Base-by-base conservation (phyloP, 2,113 vertebrate species). In the Sinocyclocheilus grahami region DNA sequence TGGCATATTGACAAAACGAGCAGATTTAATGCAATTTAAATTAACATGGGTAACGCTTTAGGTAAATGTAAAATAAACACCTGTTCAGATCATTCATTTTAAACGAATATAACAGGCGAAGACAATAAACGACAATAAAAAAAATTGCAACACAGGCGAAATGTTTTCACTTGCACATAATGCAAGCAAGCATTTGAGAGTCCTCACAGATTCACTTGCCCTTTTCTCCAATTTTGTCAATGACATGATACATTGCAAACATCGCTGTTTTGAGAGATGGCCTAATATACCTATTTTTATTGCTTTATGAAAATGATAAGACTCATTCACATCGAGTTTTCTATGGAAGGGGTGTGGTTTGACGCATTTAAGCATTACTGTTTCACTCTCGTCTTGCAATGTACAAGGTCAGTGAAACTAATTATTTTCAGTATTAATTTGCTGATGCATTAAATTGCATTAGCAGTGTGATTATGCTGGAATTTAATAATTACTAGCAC, bases 401-500 rank as follows among this genome's bases (percentile, higher is more conserved):
- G 88, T 90, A 92, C 92, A 94, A 95, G 94, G 95, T 95, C 94
- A 94, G 90, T 92, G 91, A 92, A 92, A 94, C 91, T 92, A 93
- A 94, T 93, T 93, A 92, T 93, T 93, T 92, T 94, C 92, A 92
- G 92, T 94, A 93, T 93, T 94, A 91, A 95, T 95, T 93, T 94
- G 94, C 92, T 92, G 93, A 94, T 93, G 93, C 94, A 93, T 94
- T 95, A 94, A 94, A 95, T 94, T 95, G 92, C 94, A 92, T 91
- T 91, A 93, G 88, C 72, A 82, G 82, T 91, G 92, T 94, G 93
- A 92, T 91, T 94, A 93, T 93, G 92, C 92, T 93, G 93, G 93
- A 94, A 92, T 95, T 93, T 94, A 91, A 94, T 95, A 95, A 95
- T 95, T 95, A 93, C 91, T 92, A 94, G 94, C 94, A 95, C 94